These are phyloP conservation scores for Cerastoderma edule DNA, from an alignment of 2,888 invertebrate genomes.

Conservation along the genomic window DNA sequence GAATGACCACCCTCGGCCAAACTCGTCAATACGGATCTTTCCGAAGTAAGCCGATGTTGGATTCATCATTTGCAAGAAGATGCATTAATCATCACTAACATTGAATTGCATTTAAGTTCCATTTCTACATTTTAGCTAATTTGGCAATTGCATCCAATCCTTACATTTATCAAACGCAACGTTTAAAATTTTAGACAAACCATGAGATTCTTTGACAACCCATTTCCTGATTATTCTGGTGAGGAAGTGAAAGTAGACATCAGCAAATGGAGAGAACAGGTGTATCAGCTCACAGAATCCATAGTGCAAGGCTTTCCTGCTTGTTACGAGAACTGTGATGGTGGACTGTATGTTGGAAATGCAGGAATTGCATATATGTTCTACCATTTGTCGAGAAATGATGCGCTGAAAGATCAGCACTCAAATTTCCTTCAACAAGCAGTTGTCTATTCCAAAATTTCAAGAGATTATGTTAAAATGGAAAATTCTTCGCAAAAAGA, in stretches of 20 bases:
- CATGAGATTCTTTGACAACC: slow-evolving; percentile 77
- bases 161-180: too few species aligned
- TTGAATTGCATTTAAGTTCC: too few species aligned
- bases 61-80: too few species aligned
- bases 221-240: slow-evolving; percentile 70
- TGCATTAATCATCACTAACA: too few species aligned
- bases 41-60: too few species aligned
- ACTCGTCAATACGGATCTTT: too few species aligned
- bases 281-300: slow-evolving; percentile 61
- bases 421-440: slow-evolving; percentile 86
- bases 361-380: slow-evolving; percentile 91
- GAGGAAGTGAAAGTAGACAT: slow-evolving; percentile 62
- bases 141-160: too few species aligned
- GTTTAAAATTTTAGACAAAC: slow-evolving; percentile 26
- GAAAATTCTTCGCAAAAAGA: slow-evolving; percentile 81
- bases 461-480: slow-evolving; percentile 85
- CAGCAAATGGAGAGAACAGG: slow-evolving; percentile 68
- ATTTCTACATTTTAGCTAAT: too few species aligned
- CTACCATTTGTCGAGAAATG: slow-evolving; percentile 88
- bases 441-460: slow-evolving; percentile 87
- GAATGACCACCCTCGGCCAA: not conserved
- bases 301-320: slow-evolving; percentile 72
- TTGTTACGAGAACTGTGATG: slow-evolving; percentile 83
- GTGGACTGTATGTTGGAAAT: slow-evolving; percentile 89
- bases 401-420: slow-evolving; percentile 62